Evolutionary conservation across 23 tunicate genomes (phyloP).

Genomic region (Aplidium turbinatum): DNA sequence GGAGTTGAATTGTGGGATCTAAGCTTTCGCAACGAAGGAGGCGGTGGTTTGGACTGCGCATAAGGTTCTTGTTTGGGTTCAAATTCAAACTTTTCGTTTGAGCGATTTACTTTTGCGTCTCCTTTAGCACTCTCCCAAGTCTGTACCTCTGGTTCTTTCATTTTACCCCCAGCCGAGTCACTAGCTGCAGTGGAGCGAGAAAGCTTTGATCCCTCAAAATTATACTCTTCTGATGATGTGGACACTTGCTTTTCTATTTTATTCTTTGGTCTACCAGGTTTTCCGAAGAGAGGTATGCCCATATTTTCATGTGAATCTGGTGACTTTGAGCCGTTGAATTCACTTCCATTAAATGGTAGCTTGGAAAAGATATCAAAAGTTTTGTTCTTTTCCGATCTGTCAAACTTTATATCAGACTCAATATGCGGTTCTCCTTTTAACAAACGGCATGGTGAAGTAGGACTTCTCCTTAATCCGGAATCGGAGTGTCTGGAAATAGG

Average conservation of each 20-base stretch:
- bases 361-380: not conserved
- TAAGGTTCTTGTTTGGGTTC: slow-evolving; percentile 21
- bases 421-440: slow-evolving; percentile 17
- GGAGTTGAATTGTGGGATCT: slow-evolving; percentile 44
- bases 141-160: slow-evolving; percentile 41
- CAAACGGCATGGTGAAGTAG: not conserved
- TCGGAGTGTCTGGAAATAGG: not conserved
- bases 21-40: slow-evolving; percentile 19
- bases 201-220: slow-evolving; percentile 66
- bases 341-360: not conserved
- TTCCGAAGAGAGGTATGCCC: too few relatives aligned
- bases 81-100: slow-evolving; percentile 47
- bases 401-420: slow-evolving; percentile 36
- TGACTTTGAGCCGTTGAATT: not conserved
- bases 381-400: slow-evolving; percentile 26
- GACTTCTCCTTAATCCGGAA: too few relatives aligned
- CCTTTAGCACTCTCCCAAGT: slow-evolving; percentile 75
- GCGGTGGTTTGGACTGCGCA: not conserved
- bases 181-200: slow-evolving; percentile 27
- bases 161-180: slow-evolving; percentile 22
- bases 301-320: not conserved
- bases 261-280: too few relatives aligned
- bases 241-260: slow-evolving; percentile 52
- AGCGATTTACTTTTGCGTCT: slow-evolving; percentile 52
- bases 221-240: slow-evolving; percentile 65